phyloP scores from a whole-genome alignment of 2,888 invertebrate species.

The Vandiemenella viatica region DNA sequence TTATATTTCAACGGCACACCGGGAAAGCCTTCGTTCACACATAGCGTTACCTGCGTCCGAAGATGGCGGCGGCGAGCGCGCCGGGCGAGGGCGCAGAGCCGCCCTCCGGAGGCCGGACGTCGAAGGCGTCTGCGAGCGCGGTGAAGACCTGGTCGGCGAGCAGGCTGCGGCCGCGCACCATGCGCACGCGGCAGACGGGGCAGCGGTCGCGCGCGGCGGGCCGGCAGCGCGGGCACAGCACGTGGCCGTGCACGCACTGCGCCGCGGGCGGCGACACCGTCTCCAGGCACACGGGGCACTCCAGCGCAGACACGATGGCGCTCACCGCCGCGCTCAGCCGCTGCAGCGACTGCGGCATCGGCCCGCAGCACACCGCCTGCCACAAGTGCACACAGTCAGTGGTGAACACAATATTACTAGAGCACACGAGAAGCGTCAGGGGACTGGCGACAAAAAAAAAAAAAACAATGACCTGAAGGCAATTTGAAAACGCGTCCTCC shows the following conservation, averaged over 20 bases:
- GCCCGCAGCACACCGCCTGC: slow-evolving; percentile 36
- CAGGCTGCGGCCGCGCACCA: slow-evolving; percentile 34
- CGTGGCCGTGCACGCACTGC: slow-evolving; percentile 19
- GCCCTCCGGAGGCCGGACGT: too few relatives aligned
- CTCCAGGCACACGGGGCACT: slow-evolving; percentile 22
- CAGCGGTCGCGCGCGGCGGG: slow-evolving; percentile 17
- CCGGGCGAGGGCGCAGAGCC: too few relatives aligned
- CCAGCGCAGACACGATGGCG: slow-evolving; percentile 29
- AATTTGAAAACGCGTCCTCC: too few relatives aligned
- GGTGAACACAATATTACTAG: too few relatives aligned
- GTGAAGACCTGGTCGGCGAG: slow-evolving; percentile 34
- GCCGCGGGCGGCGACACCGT: slow-evolving; percentile 20
- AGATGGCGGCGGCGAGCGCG: too few relatives aligned
- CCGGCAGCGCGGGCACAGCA: slow-evolving; percentile 17
- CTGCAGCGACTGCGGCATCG: slow-evolving; percentile 38
- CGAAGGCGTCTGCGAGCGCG: background rate
- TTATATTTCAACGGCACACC: too few relatives aligned
- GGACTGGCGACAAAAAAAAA: too few relatives aligned
- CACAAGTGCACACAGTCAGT: slow-evolving; percentile 18
- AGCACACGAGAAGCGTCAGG: too few relatives aligned
- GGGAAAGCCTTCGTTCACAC: too few relatives aligned
- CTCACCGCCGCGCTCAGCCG: slow-evolving; percentile 35
- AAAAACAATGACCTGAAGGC: too few relatives aligned
- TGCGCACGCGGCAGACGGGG: slow-evolving; percentile 22
- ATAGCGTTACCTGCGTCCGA: too few relatives aligned